Evolutionary conservation across 1,140 invertebrate species (phyloP), one percentile per base, ranked within the genome.

Genomic region (Cotesia glomerata): DNA sequence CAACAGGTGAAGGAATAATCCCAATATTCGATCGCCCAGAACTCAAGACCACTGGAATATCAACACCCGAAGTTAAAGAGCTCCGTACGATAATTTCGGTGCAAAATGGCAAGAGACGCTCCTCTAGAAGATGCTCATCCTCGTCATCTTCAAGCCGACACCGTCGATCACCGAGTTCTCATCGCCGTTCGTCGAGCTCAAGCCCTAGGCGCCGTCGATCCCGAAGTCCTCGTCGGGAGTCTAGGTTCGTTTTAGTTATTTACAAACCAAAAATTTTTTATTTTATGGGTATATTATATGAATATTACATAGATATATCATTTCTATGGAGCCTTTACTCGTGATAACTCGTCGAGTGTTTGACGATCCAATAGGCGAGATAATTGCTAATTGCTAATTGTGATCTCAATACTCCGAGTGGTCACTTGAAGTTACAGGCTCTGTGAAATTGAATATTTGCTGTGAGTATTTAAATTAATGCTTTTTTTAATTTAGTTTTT

Each of bases 11-110:
- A 66, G 81, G 81, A 51, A 39, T 54, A 3, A 82, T 79, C 32
- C 79, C 81, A 14, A 81, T 82, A 66, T 82, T 82, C 67, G 80
- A 82, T n/a, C 77, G 80, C 7, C 78, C 77, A 71, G 81, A 82
- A 73, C 71, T 82, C 51, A 76, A 80, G 34, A 64, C 56, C 7
- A 5, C 51, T 51, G 14, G 49, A 58, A 14, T 0, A 5, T 35
- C 66, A 11, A n/a, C 16, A 16, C 36, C 69, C 14, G 80, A 79
- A 75, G 14, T 77, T 5, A 71, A 73, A 32, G 80, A 81, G 66
- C 80, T n/a, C 63, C 78, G 79, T 36, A 80, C 76, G 18, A 75
- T 80, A 65, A 58, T 76, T 35, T 36, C 76, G 56, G 5, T 79
- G 52, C 34, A 75, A 39, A 61, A 26, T 52, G 62, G 65, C n/a